Base-by-base conservation (phyloP, 2,888 invertebrate species). In the Carcina quercana region DNA sequence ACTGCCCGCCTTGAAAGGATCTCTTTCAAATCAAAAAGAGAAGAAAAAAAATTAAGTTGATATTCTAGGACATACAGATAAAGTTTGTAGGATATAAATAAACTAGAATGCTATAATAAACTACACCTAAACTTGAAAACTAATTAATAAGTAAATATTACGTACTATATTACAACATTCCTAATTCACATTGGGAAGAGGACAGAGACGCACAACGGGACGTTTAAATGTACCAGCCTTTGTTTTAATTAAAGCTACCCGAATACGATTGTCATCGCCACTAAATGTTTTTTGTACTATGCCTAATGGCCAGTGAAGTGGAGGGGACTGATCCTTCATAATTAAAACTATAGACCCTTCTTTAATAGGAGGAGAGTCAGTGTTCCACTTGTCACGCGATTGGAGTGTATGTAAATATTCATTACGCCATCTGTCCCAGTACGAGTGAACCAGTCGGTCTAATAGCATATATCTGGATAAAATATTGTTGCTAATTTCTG, bases 381-480 rank as follows among this genome's bases (percentile, higher is more conserved):
- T 28, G 13, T 8, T 11, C 37, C 37, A 37, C 13, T 29, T 33
- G 21, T 30, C 12, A 6, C 30, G 13, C 8, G 15, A 13, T 19
- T 37, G 37, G 15, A 37, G 14, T 2, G 29, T 33, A 13, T 25
- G 22, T 11, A 32, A 17, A 33, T 37, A 37, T 15, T 37, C 37
- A 8, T 19, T 10, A 4, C 14, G 30, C 37, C 37, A 37, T 13
- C 25, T 20, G n/a, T 37, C 33, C 37, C 37, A 32, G 21, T 15
- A 33, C 3, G 25, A 21, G 20, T 29, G 26, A 6, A 33, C 26
- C 13, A 37, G 5, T 6, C 13, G 5, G 12, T 37, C 29, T 5
- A 37, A 7, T 6, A 36, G 11, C 4, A 3, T 3, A 8, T 24
- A 11, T 6, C 33, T 11, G 5, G n/a, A 5, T n/a, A 13, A 5